A percentile compares a stretch with the other conserved stretches of the same genome.
Evolutionary conservation across 2,113 vertebrate genomes (phyloP).

Genomic region (Paramormyrops kingsleyae): DNA sequence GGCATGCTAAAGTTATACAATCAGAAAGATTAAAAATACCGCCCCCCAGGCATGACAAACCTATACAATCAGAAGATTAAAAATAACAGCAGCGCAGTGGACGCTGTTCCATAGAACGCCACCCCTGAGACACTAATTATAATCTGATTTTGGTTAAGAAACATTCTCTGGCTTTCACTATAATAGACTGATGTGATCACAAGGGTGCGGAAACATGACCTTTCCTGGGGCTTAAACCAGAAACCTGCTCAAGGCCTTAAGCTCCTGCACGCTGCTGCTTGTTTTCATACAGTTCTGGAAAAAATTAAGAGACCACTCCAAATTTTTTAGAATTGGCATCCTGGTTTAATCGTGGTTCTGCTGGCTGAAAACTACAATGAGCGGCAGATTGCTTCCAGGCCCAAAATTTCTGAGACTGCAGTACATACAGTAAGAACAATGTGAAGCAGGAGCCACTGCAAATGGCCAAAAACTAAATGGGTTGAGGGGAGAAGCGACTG

Average conservation of each 20-base stretch:
- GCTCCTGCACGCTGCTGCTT: background rate
- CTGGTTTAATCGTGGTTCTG: background rate
- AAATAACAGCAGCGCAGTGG: background rate
- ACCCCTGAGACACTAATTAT: background rate
- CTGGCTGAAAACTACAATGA: background rate
- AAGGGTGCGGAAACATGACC: background rate
- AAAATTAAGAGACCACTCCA: background rate
- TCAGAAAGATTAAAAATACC: background rate
- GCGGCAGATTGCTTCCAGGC: background rate
- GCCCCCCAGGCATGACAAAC: background rate
- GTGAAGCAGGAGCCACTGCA: background rate
- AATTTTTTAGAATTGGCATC: background rate
- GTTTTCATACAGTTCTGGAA: background rate
- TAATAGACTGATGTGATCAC: background rate
- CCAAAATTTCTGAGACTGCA: background rate
- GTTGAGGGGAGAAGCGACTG: background rate
- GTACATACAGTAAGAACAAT: background rate
- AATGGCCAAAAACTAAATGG: background rate
- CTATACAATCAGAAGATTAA: background rate
- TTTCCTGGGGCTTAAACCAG: background rate
- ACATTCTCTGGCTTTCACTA: background rate
- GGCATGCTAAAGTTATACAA: background rate
- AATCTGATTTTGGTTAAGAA: background rate
- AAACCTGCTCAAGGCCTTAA: background rate
- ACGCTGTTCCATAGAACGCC: background rate